Evolutionary conservation across 1,140 invertebrate genomes (phyloP).

Genomic region (Ceratina calcarata): DNA sequence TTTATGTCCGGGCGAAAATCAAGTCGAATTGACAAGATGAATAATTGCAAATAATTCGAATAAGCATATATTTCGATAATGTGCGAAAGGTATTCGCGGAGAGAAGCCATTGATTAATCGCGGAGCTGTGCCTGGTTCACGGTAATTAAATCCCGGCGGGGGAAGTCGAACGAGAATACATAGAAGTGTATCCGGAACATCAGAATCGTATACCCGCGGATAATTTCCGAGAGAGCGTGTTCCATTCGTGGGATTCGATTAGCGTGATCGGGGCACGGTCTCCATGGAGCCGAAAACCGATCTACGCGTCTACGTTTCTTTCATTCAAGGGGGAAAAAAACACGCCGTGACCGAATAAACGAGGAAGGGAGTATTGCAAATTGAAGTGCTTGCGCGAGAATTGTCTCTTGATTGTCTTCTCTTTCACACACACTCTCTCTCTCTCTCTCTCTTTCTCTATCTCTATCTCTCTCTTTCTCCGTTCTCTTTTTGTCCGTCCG

Average conservation of each 20-base stretch:
- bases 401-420: constrained; percentile 12
- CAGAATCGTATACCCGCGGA: too few species aligned
- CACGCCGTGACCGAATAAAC: background rate
- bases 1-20: background rate
- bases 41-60: too few species aligned
- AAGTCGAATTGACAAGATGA: too few species aligned
- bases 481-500: background rate
- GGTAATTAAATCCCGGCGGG: constrained; percentile 46
- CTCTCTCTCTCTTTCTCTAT: constrained; percentile 1
- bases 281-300: constrained; percentile 42
- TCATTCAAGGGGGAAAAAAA: background rate
- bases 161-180: background rate
- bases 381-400: constrained; percentile 8
- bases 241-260: constrained; percentile 14
- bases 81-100: constrained; percentile 6
- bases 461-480: constrained; percentile 12
- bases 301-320: constrained; percentile 3
- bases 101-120: constrained; percentile 53
- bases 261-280: constrained; percentile 46
- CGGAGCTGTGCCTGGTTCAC: constrained; percentile 42
- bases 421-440: background rate
- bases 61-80: background rate
- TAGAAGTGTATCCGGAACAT: too few species aligned
- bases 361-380: constrained; percentile 53
- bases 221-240: background rate